Conservation (phyloP, 1,140 invertebrate species). For the Saccostrea glomerata region DNA sequence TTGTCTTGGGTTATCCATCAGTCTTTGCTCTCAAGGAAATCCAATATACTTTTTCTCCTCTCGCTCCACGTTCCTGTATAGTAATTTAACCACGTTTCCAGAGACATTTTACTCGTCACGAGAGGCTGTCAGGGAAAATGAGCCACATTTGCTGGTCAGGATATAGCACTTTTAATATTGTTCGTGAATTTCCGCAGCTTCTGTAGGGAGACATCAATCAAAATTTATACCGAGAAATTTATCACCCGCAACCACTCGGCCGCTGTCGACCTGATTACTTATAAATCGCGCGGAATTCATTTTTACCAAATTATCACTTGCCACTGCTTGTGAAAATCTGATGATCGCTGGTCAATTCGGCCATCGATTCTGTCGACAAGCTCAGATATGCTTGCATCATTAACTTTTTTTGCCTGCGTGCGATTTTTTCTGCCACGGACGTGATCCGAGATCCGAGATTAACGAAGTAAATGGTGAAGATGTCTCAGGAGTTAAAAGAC, state of each 20-base stretch:
- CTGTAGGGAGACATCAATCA: slow-evolving; percentile 29
- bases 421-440: not conserved
- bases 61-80: not conserved
- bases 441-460: slow-evolving; percentile 16
- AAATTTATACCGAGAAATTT: slow-evolving; percentile 29
- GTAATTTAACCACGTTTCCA: not conserved
- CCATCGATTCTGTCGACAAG: slow-evolving; percentile 29
- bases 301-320: slow-evolving; percentile 32
- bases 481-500: slow-evolving; percentile 11
- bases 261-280: slow-evolving; percentile 14
- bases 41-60: slow-evolving; percentile 13
- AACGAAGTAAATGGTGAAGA: slow-evolving; percentile 20
- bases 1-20: not conserved
- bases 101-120: not conserved
- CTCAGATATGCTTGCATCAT: slow-evolving; percentile 21
- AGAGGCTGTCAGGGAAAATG: not conserved
- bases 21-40: slow-evolving; percentile 12
- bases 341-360: slow-evolving; percentile 17
- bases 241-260: slow-evolving; percentile 14
- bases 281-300: slow-evolving; percentile 22
- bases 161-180: slow-evolving; percentile 22
- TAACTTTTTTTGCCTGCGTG: slow-evolving; percentile 24
- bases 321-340: slow-evolving; percentile 26
- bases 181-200: slow-evolving; percentile 12
- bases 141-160: not conserved